Conservation (phyloP, 2,888 invertebrate genomes). For the Schizotus pectinicornis region DNA sequence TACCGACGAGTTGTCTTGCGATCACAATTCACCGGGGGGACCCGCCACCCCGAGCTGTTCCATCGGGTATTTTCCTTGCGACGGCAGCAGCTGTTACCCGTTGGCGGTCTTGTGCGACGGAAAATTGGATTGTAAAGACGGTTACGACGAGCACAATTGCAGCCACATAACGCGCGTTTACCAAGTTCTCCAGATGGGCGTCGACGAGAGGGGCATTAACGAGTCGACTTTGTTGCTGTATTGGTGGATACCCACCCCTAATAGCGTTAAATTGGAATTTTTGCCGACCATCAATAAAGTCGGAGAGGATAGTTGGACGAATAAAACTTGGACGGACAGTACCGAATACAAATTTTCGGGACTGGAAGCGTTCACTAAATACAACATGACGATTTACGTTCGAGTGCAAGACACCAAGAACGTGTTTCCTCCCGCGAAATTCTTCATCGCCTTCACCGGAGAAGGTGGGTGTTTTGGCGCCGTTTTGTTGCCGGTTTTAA, state of each 20-base stretch:
- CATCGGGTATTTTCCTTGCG: conserved; percentile 64
- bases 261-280: conserved; percentile 64
- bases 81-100: conserved; percentile 67
- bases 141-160: conserved; percentile 76
- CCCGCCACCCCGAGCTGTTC: conserved; percentile 61
- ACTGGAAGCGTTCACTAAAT: conserved; percentile 74
- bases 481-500: no score
- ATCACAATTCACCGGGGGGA: conserved; percentile 49
- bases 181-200: conserved; percentile 67
- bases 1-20: conserved; percentile 60
- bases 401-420: conserved; percentile 62
- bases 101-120: conserved; percentile 70
- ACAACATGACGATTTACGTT: conserved; percentile 81
- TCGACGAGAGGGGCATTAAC: conserved; percentile 69
- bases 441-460: conserved; percentile 67
- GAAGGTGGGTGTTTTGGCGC: conserved; percentile 63
- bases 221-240: conserved; percentile 68
- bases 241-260: conserved; percentile 64
- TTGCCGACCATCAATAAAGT: conserved; percentile 66
- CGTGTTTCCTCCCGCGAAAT: conserved; percentile 70
- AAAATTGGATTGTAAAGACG: conserved; percentile 74
- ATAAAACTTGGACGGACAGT: conserved; percentile 69
- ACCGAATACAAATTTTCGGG: conserved; percentile 67
- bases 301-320: conserved; percentile 63
- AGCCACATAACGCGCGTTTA: conserved; percentile 54